These are phyloP conservation scores for Acrobasis consociella DNA, from an alignment of 2,888 invertebrate genomes.

Conservation along the genomic window DNA sequence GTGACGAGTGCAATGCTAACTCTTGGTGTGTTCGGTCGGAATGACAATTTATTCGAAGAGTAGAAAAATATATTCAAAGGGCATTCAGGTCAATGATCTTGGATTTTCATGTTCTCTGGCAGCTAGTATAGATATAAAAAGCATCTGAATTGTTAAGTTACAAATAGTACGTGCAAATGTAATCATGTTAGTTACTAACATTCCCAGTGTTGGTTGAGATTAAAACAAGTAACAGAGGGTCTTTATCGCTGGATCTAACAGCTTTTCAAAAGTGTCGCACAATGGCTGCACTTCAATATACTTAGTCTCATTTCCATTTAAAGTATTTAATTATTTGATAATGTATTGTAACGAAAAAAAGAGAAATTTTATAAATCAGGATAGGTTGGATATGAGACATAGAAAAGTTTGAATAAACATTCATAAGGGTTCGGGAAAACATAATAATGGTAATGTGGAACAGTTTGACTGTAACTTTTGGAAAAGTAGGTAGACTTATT, in stretches of 20 bases:
- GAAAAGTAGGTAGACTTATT: too few relatives aligned
- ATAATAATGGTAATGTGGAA: background rate
- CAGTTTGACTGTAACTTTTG: too few relatives aligned
- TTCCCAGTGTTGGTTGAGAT: slow-evolving; percentile 64
- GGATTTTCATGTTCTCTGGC: too few relatives aligned
- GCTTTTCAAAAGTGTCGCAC: slow-evolving; percentile 32
- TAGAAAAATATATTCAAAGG: too few relatives aligned
- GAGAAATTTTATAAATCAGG: background rate
- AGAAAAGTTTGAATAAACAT: background rate
- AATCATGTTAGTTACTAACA: slow-evolving; percentile 58
- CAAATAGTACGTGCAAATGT: slow-evolving; percentile 30
- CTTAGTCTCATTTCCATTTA: slow-evolving; percentile 5
- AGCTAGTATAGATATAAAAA: slow-evolving; percentile 1
- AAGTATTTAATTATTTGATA: background rate
- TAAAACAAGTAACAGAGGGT: slow-evolving; percentile 72
- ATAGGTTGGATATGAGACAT: background rate
- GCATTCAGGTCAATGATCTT: too few relatives aligned
- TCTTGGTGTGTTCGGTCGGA: too few relatives aligned
- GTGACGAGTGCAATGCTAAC: too few relatives aligned
- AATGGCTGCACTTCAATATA: background rate
- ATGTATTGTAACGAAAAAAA: background rate
- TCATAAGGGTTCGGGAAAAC: background rate
- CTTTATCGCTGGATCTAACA: slow-evolving; percentile 67
- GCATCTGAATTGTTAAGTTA: slow-evolving; percentile 21
- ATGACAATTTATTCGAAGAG: too few relatives aligned